Conservation (phyloP, 2,797 vertebrate species). For the Staurois parvus region DNA sequence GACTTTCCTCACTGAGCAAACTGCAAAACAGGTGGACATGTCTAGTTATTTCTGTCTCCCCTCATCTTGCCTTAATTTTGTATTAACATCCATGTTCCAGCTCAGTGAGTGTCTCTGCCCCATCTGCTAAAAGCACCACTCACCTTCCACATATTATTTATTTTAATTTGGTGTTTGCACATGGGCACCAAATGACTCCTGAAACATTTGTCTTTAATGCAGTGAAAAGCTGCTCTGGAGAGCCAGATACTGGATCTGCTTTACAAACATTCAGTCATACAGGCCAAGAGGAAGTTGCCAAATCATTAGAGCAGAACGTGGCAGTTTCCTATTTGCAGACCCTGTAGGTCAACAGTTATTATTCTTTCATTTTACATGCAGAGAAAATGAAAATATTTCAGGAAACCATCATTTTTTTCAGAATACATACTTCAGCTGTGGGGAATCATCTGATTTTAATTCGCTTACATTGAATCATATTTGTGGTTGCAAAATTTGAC, state of each 20-base stretch:
- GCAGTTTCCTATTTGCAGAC: constrained; percentile 52
- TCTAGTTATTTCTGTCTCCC: background rate
- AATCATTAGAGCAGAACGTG: constrained; percentile 54
- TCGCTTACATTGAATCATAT: background rate
- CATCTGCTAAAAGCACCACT: background rate
- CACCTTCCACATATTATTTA: constrained; percentile 25
- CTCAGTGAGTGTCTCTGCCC: background rate
- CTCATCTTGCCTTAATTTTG: background rate
- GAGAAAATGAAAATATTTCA: constrained; percentile 35
- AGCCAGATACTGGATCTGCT: constrained; percentile 16
- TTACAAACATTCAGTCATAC: constrained; percentile 53
- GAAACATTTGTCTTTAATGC: constrained; percentile 18
- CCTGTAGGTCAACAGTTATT: constrained; percentile 51
- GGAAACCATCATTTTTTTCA: background rate
- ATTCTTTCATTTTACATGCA: constrained; percentile 48
- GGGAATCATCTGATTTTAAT: constrained; percentile 30
- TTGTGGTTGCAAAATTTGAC: background rate
- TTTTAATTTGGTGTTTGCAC: constrained; percentile 29
- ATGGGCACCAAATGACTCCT: constrained; percentile 35
- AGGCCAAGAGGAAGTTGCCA: constrained; percentile 53
- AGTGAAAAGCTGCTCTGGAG: constrained; percentile 13
- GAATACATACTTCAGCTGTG: background rate
- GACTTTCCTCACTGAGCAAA: background rate
- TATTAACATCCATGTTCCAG: background rate
- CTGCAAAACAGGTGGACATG: background rate